A percentile compares a stretch with the other conserved stretches of the same genome.
Conservation (phyloP, 2,797 vertebrate genomes). For the Macroramphosus scolopax region DNA sequence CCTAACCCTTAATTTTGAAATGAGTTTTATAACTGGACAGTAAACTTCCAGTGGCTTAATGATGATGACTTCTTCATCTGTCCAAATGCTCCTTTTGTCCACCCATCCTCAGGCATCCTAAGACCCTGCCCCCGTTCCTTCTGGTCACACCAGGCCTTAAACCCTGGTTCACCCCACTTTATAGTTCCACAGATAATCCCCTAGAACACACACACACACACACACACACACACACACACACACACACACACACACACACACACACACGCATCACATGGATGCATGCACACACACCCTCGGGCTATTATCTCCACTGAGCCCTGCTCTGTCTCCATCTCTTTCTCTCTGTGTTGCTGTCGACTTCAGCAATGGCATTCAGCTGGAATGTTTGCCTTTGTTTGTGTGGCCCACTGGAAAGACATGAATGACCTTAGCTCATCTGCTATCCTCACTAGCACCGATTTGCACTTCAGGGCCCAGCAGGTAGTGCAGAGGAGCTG, state of each 20-base stretch:
- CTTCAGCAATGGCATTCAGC: slow-evolving; percentile 87
- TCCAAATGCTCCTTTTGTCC: slow-evolving; percentile 94
- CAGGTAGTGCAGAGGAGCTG: slow-evolving; percentile 78
- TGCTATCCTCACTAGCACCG: slow-evolving; percentile 83
- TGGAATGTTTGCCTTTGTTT: slow-evolving; percentile 88
- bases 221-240: slow-evolving; percentile 18
- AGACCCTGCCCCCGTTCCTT: slow-evolving; percentile 70
- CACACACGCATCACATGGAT: slow-evolving; percentile 14
- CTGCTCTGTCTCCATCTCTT: slow-evolving; percentile 69
- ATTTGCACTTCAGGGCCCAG: slow-evolving; percentile 91
- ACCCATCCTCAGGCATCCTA: slow-evolving; percentile 56
- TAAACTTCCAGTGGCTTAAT: slow-evolving; percentile 89
- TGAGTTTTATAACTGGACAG: slow-evolving; percentile 86
- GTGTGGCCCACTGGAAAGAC: slow-evolving; percentile 77
- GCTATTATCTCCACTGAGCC: slow-evolving; percentile 64
- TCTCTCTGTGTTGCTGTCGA: slow-evolving; percentile 75
- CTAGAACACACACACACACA: slow-evolving; percentile 59
- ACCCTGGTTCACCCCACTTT: slow-evolving; percentile 82
- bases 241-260: slow-evolving; percentile 17
- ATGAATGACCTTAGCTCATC: slow-evolving; percentile 84
- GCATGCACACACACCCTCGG: slow-evolving; percentile 42
- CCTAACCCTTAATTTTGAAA: slow-evolving; percentile 75
- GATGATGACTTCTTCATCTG: slow-evolving; percentile 97
- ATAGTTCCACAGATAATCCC: slow-evolving; percentile 86
- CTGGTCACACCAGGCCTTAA: slow-evolving; percentile 74